Evolutionary conservation across 2,888 invertebrate species (phyloP), one percentile per base, ranked within the genome.

Genomic region (Troides aeacus): DNA sequence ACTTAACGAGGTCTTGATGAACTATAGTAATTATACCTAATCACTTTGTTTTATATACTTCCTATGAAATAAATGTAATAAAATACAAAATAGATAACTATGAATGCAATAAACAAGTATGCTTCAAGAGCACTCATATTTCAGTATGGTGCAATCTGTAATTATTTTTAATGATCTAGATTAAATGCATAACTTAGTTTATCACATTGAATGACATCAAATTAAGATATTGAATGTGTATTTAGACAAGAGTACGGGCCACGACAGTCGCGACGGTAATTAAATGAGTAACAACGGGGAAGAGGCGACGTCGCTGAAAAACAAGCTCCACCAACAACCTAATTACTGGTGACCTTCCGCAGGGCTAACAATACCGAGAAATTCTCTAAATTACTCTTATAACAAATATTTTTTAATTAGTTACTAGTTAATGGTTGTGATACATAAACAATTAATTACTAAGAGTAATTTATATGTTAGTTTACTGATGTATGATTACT

Each of bases 341-440:
- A 86, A 88, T 87, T 88, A 88, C 83, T 80, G 75, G 75, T 84
- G 84, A 87, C 86, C 87, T 86, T 84, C 79, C 63, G 62, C 71
- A 78, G 82, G 87, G 83, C 71, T 88, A 78, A 30, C 60, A 23
- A 57, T 18, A 21, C 18, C 30, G 57, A 58, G 23, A 63, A 63
- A 15, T 63, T 39, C 39, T 61, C 21, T 10, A 58, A 53, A 53
- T 53, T 0, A 53, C n/a, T 53, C 18, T 53, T 53, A n/a, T 18
- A 50, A 15, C 50, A 50, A 50, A 50, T 50, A 15, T 53, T 2
- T 53, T 53, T 53, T 53, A 53, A 53, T 53, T 53, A 53, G 10
- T 46, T 46, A 15, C n/a, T 53, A n/a, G n/a, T 53, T n/a, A 46
- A 46, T 53, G 53, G 8, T 39, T 39, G 1, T 39, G 10, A 39